Evolutionary conservation across 2,797 vertebrate genomes (phyloP).

Genomic region (Miichthys miiuy): DNA sequence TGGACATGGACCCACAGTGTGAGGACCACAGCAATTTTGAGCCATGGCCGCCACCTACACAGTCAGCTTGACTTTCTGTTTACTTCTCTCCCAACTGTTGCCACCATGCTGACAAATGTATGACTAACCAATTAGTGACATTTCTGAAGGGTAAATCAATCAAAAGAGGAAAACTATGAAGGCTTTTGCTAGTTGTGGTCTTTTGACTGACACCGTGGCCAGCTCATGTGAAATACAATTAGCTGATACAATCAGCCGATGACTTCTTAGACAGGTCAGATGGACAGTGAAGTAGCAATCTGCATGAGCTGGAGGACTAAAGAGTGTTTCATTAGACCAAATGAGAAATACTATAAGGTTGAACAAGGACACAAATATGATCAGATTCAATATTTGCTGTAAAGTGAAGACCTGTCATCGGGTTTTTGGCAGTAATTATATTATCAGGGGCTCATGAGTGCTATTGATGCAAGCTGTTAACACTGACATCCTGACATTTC

Average conservation of each 20-base stretch:
- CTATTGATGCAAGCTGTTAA: slow-evolving; percentile 44
- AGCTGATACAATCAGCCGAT: slow-evolving; percentile 32
- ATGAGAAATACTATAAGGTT: background rate
- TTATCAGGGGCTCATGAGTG: slow-evolving; percentile 32
- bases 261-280: slow-evolving; percentile 21
- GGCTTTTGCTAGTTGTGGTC: slow-evolving; percentile 2
- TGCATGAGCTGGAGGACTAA: slow-evolving; percentile 14
- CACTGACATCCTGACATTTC: slow-evolving; percentile 22
- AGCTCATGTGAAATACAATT: slow-evolving; percentile 42
- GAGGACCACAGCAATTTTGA: slow-evolving; percentile 20
- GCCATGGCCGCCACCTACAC: slow-evolving; percentile 35
- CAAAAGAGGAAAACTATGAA: slow-evolving; percentile 44
- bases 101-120: slow-evolving; percentile 51
- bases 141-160: slow-evolving; percentile 67
- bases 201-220: slow-evolving; percentile 50
- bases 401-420: slow-evolving; percentile 44
- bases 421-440: slow-evolving; percentile 40
- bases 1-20: slow-evolving; percentile 30
- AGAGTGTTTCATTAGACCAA: slow-evolving; percentile 1
- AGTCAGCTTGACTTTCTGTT: slow-evolving; percentile 40
- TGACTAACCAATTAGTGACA: slow-evolving; percentile 59
- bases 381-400: slow-evolving; percentile 27
- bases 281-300: background rate
- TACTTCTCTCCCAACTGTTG: slow-evolving; percentile 48
- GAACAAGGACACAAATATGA: slow-evolving; percentile 8